Evolutionary conservation across 2,797 vertebrate genomes (phyloP), one percentile per base, ranked within the genome.

Genomic region (Atherinosoma microstoma): DNA sequence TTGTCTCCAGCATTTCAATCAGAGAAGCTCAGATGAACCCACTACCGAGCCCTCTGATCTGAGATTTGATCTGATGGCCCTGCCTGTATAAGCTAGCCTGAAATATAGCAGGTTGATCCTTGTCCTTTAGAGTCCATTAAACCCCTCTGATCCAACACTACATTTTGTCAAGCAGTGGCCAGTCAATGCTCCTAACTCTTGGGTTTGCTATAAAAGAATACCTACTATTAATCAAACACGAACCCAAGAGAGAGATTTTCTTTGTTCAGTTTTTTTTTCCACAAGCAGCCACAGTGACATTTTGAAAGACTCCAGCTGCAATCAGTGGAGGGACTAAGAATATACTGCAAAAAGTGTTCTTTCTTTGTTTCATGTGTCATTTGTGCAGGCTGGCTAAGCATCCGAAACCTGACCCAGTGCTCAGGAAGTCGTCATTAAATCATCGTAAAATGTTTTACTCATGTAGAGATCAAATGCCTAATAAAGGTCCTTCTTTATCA

Each of bases 41-140:
- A 70, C 84, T 83, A 89, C 86, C 87, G 79, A 91, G 85, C 76
- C 71, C 67, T 78, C 22, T 79, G 87, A 92, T 92, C 75, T 76
- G 51, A 58, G 30, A 58, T 58, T 65, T 57, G 89, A 92, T 92
- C 88, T 58, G 69, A 58, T 2, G 65, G 79, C 57, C 74, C 49
- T 53, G 45, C 70, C 73, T 66, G 58, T 78, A 80, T 84, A 75
- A 86, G 62, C 71, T 60, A 70, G 30, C 45, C 63, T 84, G 68
- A 90, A 85, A 91, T 83, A 90, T 80, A 83, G 66, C 74, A 36
- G 80, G 51, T 64, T 85, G 83, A 84, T 90, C 76, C 76, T 67
- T 75, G 71, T 84, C 68, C 64, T 84, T 88, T 63, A 61, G 70
- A 82, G 82, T 72, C 84, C 80, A 78, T 79, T 71, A 88, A 87